These are phyloP conservation scores for Sitta europaea DNA, from an alignment of 2,113 vertebrate species.

Conservation along the genomic window DNA sequence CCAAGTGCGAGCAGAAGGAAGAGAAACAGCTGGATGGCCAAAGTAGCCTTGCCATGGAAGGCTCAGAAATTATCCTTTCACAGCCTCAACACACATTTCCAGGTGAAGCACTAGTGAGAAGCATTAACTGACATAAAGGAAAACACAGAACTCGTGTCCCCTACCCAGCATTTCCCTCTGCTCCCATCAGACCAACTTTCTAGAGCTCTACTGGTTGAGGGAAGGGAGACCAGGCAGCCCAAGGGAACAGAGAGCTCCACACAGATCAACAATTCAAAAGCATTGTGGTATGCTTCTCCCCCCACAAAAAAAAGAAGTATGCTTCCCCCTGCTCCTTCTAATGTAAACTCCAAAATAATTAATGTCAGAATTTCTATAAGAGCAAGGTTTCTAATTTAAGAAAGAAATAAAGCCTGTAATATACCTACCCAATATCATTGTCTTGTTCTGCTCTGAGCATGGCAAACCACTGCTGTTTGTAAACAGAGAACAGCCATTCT, in stretches of 20 bases:
- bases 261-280: background rate
- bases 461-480: conserved; percentile 97
- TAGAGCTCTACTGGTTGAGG: background rate
- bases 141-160: background rate
- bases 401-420: background rate
- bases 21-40: background rate
- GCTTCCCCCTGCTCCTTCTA: background rate
- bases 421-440: conserved; percentile 90
- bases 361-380: background rate
- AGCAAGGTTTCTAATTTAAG: background rate
- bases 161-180: background rate
- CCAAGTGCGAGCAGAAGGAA: background rate
- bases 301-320: background rate
- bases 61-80: background rate
- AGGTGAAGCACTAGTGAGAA: background rate
- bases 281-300: background rate
- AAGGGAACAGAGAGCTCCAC: background rate
- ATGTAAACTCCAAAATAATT: background rate
- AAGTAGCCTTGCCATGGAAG: background rate
- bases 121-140: background rate
- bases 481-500: conserved; percentile 92
- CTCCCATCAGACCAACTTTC: background rate
- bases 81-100: background rate
- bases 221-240: background rate
- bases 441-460: conserved; percentile 97